Evolutionary conservation across 2,888 invertebrate genomes (phyloP), one percentile per base, ranked within the genome.

Genomic region (Branchellion lobata): DNA sequence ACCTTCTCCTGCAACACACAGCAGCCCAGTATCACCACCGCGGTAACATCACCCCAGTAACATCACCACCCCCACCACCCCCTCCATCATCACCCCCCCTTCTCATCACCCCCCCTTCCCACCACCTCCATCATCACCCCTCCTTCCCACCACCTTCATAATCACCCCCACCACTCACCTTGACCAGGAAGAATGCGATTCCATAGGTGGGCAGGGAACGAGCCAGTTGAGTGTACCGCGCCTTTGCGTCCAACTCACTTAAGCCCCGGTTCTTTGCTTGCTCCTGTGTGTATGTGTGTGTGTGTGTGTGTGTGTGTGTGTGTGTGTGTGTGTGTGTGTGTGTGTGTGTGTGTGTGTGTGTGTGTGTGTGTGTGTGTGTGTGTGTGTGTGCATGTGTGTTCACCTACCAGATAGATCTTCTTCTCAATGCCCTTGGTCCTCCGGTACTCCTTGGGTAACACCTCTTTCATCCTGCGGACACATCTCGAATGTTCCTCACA

Each of bases 101-200:
- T 8, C 40, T 14, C 84, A 92, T 92, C 90, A n/a, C n/a, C n/a
- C n/a, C n/a, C n/a, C n/a, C n/a, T n/a, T n/a, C n/a, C n/a, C n/a
- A n/a, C n/a, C n/a, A n/a, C n/a, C n/a, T n/a, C n/a, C n/a, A n/a
- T n/a, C n/a, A n/a, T n/a, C n/a, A n/a, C n/a, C n/a, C n/a, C n/a
- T n/a, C n/a, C n/a, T n/a, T n/a, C n/a, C n/a, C n/a, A n/a, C n/a
- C n/a, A n/a, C n/a, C n/a, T n/a, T 40, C 8, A 40, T 5, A 5
- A 40, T 14, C 40, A 40, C 40, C 40, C 5, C 40, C 5, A 14
- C 40, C 40, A 40, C 40, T 14, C 84, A 92, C 92, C 90, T 98
- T 99, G 74, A 99, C 98, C 61, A 99, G 90, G 90, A 99, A 99
- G 91, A 99, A 99, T 0, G 98, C 97, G n/a, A 99, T 97, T 2